Base-by-base conservation (phyloP, 92 coral and sea anemone species). In the Porites lobata region DNA sequence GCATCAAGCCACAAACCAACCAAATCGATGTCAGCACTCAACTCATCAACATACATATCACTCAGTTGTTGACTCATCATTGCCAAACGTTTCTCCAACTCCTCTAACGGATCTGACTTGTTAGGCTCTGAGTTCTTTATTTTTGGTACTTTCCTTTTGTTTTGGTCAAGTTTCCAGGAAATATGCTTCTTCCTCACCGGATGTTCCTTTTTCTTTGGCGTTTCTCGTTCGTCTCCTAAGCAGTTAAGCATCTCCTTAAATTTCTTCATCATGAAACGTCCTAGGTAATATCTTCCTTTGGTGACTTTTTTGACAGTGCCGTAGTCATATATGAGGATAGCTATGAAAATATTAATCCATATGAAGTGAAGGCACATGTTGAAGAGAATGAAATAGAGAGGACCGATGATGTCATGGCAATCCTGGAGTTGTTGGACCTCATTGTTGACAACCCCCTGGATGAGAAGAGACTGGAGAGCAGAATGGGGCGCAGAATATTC, bases 291-390 rank as follows among this genome's bases (percentile, higher is more conserved):
- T 22, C 51, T 17, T 56, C 75, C 63, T 4, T 82, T 78, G 20
- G 59, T 63, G 29, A 69, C 54, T n/a, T 53, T 72, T 57, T 64
- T 68, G 29, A 76, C 85, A 3, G 43, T 51, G 6, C 26, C 54
- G 72, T 84, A 76, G 66, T 87, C 85, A 63, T 91, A 78, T 61
- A 91, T 91, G 1, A 91, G 74, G 29, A 91, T 91, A 75, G 89
- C 84, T 9, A 91, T 83, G 56, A 91, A 87, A 78, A 82, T 19
- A 72, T 87, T 87, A 1, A 87, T 65, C 77, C 89, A 91, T 52
- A 91, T 43, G 10, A 87, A 24, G 47, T 69, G 75, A 20, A 90
- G 89, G 12, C 65, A 56, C 10, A 91, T 18, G 50, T 78, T 69
- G 76, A 69, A 87, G 6, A 56, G 6, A 12, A 83, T 68, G 76